A percentile compares a stretch with the other conserved stretches of the same genome.
Conservation (phyloP, 2,113 vertebrate species). For the Prionailurus viverrinus region DNA sequence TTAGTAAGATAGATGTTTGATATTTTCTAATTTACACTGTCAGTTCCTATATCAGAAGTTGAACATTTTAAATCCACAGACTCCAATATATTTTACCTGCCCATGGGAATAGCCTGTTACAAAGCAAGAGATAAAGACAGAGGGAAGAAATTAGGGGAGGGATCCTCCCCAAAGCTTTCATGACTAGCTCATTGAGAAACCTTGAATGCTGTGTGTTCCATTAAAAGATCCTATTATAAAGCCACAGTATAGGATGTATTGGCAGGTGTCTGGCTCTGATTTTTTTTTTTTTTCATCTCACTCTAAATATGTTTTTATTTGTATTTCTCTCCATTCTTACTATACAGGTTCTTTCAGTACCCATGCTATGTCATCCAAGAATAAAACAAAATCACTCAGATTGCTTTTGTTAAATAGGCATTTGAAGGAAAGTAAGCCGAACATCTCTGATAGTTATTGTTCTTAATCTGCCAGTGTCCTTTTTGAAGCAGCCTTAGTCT, state of each 20-base stretch:
- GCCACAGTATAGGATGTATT: not conserved
- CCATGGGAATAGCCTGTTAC: not conserved
- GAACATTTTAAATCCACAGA: slow-evolving; percentile 1
- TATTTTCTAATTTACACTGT: not conserved
- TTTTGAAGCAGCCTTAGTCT: not conserved
- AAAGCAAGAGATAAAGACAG: not conserved
- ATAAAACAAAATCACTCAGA: not conserved
- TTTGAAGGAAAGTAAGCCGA: not conserved
- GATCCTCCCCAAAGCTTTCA: not conserved
- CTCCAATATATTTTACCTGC: not conserved
- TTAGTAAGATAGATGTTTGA: slow-evolving; percentile 32
- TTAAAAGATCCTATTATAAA: not conserved
- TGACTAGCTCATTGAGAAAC: not conserved
- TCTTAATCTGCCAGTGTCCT: not conserved
- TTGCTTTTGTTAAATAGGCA: not conserved
- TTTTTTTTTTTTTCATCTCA: not conserved
- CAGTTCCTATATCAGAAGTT: not conserved
- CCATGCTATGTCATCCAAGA: not conserved
- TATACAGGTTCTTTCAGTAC: not conserved
- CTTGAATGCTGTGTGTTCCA: not conserved
- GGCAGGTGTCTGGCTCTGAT: not conserved
- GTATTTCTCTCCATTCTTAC: not conserved
- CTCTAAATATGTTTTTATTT: not conserved
- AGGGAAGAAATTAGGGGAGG: not conserved
- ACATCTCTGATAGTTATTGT: not conserved